A percentile compares a stretch with the other conserved stretches of the same genome.
Conservation (phyloP, 2,888 invertebrate genomes). For the Stomorhina lunata region DNA sequence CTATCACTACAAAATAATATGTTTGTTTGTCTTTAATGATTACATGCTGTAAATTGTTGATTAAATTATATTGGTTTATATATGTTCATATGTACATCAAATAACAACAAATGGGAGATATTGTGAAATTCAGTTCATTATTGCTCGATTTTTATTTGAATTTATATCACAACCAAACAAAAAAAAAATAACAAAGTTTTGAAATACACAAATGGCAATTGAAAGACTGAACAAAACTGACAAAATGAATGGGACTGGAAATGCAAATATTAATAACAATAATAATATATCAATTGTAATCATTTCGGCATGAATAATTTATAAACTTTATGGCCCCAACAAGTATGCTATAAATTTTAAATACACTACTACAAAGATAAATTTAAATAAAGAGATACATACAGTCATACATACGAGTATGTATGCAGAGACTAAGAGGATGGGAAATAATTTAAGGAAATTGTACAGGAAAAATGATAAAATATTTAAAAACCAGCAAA, state of each 20-base stretch:
- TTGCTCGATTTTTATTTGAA: neutral
- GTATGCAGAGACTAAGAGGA: too few species aligned
- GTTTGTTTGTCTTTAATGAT: constrained; percentile 29
- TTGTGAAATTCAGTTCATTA: constrained; percentile 22
- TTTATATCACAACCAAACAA: too few species aligned
- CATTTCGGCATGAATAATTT: constrained; percentile 44
- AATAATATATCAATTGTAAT: constrained; percentile 50
- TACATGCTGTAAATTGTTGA: constrained; percentile 60
- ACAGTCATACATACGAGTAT: too few species aligned
- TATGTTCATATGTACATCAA: neutral
- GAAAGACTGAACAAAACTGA: constrained; percentile 12
- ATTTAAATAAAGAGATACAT: neutral
- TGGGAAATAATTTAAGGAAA: neutral
- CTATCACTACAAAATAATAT: neutral
- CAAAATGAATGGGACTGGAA: neutral
- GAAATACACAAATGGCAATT: constrained; percentile 15
- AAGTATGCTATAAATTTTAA: constrained; percentile 30
- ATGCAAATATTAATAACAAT: constrained; percentile 25
- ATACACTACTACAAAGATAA: neutral
- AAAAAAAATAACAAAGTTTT: too few species aligned
- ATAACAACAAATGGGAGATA: constrained; percentile 19
- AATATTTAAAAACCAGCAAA: neutral
- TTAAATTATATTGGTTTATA: constrained; percentile 64
- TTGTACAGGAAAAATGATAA: neutral
- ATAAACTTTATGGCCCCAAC: constrained; percentile 32